Percentiles rank a stretch among this genome's conserved stretches.
Evolutionary conservation across 2,113 vertebrate species (phyloP).

Genomic region (Sander vitreus): DNA sequence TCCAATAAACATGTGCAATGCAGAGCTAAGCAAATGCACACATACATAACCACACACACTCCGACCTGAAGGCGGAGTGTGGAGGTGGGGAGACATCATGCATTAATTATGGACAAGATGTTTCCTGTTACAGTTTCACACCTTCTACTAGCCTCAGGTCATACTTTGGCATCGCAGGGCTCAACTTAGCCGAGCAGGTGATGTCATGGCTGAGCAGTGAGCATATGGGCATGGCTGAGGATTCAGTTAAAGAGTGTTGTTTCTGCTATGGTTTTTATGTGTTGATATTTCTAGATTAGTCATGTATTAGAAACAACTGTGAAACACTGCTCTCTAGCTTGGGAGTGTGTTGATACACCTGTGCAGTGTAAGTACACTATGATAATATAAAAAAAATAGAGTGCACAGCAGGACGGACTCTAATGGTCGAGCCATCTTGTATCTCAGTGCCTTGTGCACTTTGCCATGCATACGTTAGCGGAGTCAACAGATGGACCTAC

Average conservation of each 20-base stretch:
- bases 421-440: constrained; percentile 34
- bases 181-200: constrained; percentile 25
- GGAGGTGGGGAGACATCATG: constrained; percentile 59
- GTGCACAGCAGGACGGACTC: constrained; percentile 38
- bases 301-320: background rate
- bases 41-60: background rate
- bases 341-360: constrained; percentile 58
- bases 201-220: constrained; percentile 20
- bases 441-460: constrained; percentile 47
- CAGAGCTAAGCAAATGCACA: background rate
- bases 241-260: background rate
- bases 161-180: constrained; percentile 1
- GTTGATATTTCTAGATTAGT: background rate
- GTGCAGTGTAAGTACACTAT: constrained; percentile 10
- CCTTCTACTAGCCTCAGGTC: constrained; percentile 44
- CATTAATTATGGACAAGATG: constrained; percentile 69
- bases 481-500: constrained; percentile 76
- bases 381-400: constrained; percentile 38
- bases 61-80: constrained; percentile 34
- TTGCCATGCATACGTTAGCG: constrained; percentile 49
- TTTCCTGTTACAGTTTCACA: constrained; percentile 75
- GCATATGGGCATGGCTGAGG: background rate
- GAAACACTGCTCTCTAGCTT: constrained; percentile 33
- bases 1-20: background rate
- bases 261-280: background rate